Evolutionary conservation across 2,888 invertebrate genomes (phyloP).

Genomic region (Oxytorus armatus): DNA sequence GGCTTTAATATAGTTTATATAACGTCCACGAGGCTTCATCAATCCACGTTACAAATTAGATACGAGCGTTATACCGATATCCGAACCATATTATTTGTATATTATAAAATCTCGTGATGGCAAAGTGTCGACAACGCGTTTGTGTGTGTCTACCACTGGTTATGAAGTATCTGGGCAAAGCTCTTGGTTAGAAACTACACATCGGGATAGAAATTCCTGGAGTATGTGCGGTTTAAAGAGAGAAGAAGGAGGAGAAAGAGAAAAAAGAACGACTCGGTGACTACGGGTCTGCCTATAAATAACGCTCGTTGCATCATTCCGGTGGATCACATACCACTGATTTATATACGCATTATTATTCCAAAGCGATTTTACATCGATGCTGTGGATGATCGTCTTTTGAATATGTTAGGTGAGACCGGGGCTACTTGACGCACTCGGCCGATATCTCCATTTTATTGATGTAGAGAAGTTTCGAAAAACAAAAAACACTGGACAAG

Average conservation of each 20-base stretch:
- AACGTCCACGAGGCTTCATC: conserved; percentile 9
- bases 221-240: conserved; percentile 1
- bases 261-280: conserved; percentile 20
- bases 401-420: not conserved
- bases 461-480: no score
- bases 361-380: conserved; percentile 53
- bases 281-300: conserved; percentile 62
- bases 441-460: not conserved
- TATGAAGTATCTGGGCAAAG: not conserved
- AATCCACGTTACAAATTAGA: conserved; percentile 28
- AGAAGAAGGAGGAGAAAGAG: conserved; percentile 4
- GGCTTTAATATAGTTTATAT: not conserved
- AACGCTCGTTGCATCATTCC: conserved; percentile 57
- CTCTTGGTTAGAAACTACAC: not conserved
- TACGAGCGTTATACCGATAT: not conserved
- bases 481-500: no score
- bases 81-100: conserved; percentile 6
- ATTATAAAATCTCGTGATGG: conserved; percentile 1
- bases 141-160: not conserved
- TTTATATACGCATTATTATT: conserved; percentile 66
- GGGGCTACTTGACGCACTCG: no score
- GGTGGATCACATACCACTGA: conserved; percentile 53
- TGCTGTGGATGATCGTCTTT: conserved; percentile 40
- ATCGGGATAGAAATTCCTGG: conserved; percentile 25
- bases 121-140: conserved; percentile 18